phyloP scores from a whole-genome alignment of 92 coral and sea anemone species.

The Chrysogorgia sp. region DNA sequence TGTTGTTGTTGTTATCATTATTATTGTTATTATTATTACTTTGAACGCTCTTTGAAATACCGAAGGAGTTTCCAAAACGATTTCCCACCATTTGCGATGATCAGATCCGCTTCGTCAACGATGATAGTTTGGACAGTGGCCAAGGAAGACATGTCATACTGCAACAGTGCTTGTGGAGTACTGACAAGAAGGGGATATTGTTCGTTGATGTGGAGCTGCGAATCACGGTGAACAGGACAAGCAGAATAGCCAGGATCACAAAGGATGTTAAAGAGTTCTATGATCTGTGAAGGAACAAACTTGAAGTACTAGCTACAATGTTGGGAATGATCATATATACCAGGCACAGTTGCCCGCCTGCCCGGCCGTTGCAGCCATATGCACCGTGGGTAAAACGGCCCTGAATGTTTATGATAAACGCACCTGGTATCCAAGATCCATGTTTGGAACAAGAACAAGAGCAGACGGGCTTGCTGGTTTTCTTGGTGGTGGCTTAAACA shows the following conservation, averaged over 20 bases:
- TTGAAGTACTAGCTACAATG: neutral
- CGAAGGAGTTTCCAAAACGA: slow-evolving; percentile 75
- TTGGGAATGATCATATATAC: neutral
- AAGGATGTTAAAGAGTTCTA: slow-evolving; percentile 69
- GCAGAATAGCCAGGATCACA: slow-evolving; percentile 67
- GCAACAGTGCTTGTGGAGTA: slow-evolving; percentile 78
- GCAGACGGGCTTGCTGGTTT: slow-evolving; percentile 64
- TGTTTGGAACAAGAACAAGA: slow-evolving; percentile 81
- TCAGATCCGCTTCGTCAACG: slow-evolving; percentile 86
- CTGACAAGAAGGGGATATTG: slow-evolving; percentile 80
- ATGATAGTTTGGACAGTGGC: slow-evolving; percentile 65
- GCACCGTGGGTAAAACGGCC: neutral
- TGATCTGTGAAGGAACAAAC: slow-evolving; percentile 58
- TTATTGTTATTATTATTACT: neutral
- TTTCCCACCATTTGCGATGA: slow-evolving; percentile 80
- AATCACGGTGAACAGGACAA: slow-evolving; percentile 75
- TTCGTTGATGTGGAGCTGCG: slow-evolving; percentile 62
- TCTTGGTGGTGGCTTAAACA: slow-evolving; percentile 53
- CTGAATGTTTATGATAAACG: neutral
- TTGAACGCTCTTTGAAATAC: slow-evolving; percentile 44
- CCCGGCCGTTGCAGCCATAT: neutral
- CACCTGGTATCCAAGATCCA: slow-evolving; percentile 92
- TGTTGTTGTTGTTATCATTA: neutral
- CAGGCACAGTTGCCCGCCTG: neutral
- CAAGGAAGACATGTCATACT: slow-evolving; percentile 66